Percentiles rank a stretch among this genome's conserved stretches.
Conservation (phyloP, 2,797 vertebrate species). For the Dermochelys coriacea region DNA sequence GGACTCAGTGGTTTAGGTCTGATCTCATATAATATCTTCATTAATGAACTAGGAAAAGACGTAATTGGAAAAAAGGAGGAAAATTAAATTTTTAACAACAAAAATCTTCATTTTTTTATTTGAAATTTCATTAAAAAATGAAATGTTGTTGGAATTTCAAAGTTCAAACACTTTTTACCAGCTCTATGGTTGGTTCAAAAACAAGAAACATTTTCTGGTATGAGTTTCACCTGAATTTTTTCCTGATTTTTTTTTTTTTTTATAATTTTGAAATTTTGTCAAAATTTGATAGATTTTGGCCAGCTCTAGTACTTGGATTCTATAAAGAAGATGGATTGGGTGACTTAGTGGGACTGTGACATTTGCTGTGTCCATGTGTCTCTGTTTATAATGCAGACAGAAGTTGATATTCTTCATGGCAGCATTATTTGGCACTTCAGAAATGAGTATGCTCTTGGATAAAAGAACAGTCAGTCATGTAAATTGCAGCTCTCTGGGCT, state of each 20-base stretch:
- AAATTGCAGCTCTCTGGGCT: not conserved
- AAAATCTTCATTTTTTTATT: not conserved
- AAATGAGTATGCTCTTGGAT: not conserved
- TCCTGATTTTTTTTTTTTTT: not conserved
- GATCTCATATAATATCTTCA: not conserved
- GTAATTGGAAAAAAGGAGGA: not conserved
- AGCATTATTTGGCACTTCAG: not conserved
- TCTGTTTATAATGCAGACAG: not conserved
- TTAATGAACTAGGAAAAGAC: not conserved
- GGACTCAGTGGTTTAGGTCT: not conserved
- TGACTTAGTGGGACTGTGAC: not conserved
- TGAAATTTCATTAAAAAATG: not conserved
- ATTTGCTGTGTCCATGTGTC: fast-evolving
- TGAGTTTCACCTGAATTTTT: not conserved
- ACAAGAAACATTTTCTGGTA: not conserved
- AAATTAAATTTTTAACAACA: not conserved
- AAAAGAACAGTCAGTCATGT: not conserved
- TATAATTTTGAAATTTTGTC: not conserved
- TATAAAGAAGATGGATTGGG: not conserved
- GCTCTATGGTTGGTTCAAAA: not conserved
- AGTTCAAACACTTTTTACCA: not conserved
- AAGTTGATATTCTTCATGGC: not conserved
- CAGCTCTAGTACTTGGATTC: not conserved
- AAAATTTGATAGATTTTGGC: not conserved
- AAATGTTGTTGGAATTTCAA: not conserved